These are phyloP conservation scores for Nesidiocoris tenuis DNA, from an alignment of 2,888 invertebrate genomes.

Conservation along the genomic window DNA sequence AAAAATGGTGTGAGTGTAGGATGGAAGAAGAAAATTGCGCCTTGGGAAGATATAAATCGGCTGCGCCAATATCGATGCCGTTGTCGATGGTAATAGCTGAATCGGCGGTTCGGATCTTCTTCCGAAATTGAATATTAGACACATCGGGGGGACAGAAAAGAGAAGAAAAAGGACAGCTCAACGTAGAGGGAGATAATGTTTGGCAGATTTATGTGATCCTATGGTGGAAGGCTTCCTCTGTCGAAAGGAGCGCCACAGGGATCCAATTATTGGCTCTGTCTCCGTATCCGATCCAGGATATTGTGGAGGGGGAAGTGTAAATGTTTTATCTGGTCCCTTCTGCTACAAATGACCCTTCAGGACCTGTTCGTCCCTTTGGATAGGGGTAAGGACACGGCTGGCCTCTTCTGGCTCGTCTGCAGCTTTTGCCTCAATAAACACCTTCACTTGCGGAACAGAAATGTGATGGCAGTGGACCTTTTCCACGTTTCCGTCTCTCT, in stretches of 20 bases:
- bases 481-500: conserved; percentile 24
- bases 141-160: conserved; percentile 28
- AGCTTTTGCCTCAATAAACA: conserved; percentile 38
- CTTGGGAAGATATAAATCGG: conserved; percentile 33
- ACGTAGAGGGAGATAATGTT: conserved; percentile 40
- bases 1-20: neutral
- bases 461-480: neutral
- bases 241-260: conserved; percentile 16
- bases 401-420: conserved; percentile 12
- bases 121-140: conserved; percentile 48
- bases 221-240: neutral
- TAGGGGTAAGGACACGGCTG: neutral
- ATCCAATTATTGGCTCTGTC: conserved; percentile 42
- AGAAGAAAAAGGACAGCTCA: neutral
- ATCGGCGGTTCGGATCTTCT: conserved; percentile 30
- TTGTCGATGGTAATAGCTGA: conserved; percentile 30
- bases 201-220: conserved; percentile 38
- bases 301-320: conserved; percentile 21
- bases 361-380: neutral
- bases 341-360: conserved; percentile 43
- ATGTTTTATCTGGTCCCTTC: conserved; percentile 43
- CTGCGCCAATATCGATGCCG: neutral
- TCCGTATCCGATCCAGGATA: too few species aligned
- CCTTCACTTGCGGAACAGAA: conserved; percentile 27
- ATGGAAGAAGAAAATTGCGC: neutral